phyloP scores from a whole-genome alignment of 2,113 vertebrate genomes.

The Edolisoma coerulescens region DNA sequence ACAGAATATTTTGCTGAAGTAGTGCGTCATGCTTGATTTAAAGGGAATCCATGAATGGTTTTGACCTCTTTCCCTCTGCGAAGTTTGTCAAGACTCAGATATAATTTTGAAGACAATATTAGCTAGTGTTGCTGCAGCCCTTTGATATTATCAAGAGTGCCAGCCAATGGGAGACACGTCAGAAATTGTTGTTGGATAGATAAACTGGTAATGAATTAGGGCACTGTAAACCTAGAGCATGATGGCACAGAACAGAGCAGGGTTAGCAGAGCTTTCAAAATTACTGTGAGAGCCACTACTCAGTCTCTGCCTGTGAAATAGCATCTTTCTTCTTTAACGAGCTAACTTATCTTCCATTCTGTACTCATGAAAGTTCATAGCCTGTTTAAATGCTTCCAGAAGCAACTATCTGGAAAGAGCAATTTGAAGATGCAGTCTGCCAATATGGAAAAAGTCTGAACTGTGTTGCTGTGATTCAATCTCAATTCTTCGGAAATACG shows the following conservation, averaged over 20 bases:
- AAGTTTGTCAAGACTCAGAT: neutral
- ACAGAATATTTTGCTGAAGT: neutral
- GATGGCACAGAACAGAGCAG: neutral
- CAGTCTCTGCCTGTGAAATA: neutral
- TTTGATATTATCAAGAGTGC: neutral
- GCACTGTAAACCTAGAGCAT: neutral
- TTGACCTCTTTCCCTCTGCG: neutral
- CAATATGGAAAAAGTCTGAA: neutral
- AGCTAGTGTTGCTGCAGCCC: neutral
- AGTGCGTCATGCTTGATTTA: neutral
- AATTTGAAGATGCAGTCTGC: neutral
- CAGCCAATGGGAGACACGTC: neutral
- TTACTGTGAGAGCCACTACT: neutral
- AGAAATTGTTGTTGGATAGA: neutral
- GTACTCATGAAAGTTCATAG: neutral
- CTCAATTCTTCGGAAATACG: neutral
- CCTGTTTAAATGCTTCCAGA: neutral
- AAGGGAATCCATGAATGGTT: neutral
- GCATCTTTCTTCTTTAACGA: neutral
- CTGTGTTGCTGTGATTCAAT: neutral
- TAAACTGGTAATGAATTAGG: neutral
- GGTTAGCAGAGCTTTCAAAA: neutral
- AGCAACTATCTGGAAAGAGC: neutral
- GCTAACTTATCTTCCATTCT: neutral
- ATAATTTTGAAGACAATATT: neutral